Conservation (phyloP, 2,888 invertebrate genomes). For the Leucophenga montana region DNA sequence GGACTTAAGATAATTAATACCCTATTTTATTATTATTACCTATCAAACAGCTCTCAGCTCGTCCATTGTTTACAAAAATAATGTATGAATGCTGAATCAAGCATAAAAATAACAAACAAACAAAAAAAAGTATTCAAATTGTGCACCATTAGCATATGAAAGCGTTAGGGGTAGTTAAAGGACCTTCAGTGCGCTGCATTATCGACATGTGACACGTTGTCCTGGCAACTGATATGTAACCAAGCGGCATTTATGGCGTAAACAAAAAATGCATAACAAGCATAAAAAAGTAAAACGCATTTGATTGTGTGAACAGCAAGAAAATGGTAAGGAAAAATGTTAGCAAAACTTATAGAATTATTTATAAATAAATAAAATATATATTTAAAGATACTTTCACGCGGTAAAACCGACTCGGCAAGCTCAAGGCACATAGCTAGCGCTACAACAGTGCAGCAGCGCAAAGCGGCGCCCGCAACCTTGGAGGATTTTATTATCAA, state of each 20-base stretch:
- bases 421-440: constrained; percentile 62
- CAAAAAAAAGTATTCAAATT: background rate
- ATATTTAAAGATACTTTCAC: constrained; percentile 82
- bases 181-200: background rate
- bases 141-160: no score
- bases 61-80: background rate
- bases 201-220: background rate
- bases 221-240: background rate
- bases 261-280: background rate
- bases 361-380: constrained; percentile 18
- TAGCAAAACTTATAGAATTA: constrained; percentile 26
- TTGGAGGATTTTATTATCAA: constrained; percentile 91
- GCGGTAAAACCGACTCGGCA: constrained; percentile 84
- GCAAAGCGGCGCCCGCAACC: constrained; percentile 79
- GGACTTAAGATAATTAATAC: no score
- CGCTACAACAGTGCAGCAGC: constrained; percentile 46
- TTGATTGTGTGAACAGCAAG: constrained; percentile 25
- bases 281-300: constrained; percentile 28
- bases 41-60: no score
- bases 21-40: no score
- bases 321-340: constrained; percentile 54
- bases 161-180: no score
- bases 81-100: constrained; percentile 10
- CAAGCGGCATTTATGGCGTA: constrained; percentile 4
- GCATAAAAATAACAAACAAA: constrained; percentile 5